These are phyloP conservation scores for Sceloporus tristichus DNA, from an alignment of 2,113 vertebrate species.

Conservation along the genomic window DNA sequence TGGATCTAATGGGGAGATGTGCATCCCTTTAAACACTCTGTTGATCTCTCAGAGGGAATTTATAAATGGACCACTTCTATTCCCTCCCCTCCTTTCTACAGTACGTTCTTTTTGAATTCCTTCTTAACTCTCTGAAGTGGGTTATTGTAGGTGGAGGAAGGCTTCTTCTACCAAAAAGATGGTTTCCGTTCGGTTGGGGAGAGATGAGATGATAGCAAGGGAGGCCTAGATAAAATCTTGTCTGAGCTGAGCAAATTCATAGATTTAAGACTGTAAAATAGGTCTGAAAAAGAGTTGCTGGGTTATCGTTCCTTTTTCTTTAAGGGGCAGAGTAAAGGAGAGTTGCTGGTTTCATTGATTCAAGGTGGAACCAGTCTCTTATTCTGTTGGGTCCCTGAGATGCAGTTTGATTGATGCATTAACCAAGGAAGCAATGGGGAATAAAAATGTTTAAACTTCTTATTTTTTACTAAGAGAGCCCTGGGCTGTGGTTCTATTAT, in stretches of 20 bases:
- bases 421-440: background rate
- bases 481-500: no score
- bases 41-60: background rate
- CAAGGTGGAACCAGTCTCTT: background rate
- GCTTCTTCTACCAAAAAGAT: no score
- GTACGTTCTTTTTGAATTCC: background rate
- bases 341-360: no score
- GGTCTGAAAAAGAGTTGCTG: no score
- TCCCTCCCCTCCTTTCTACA: background rate
- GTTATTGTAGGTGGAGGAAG: background rate
- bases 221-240: background rate
- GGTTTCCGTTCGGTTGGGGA: no score
- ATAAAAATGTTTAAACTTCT: background rate
- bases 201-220: background rate
- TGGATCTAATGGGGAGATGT: background rate
- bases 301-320: background rate
- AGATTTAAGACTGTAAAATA: background rate
- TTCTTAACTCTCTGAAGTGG: background rate
- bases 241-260: no score
- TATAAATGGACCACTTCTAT: background rate
- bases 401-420: background rate
- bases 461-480: no score
- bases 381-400: no score
- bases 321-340: background rate
- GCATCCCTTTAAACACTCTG: conserved; percentile 5